Conservation (phyloP, 2,113 vertebrate species). For the Stegastes partitus region DNA sequence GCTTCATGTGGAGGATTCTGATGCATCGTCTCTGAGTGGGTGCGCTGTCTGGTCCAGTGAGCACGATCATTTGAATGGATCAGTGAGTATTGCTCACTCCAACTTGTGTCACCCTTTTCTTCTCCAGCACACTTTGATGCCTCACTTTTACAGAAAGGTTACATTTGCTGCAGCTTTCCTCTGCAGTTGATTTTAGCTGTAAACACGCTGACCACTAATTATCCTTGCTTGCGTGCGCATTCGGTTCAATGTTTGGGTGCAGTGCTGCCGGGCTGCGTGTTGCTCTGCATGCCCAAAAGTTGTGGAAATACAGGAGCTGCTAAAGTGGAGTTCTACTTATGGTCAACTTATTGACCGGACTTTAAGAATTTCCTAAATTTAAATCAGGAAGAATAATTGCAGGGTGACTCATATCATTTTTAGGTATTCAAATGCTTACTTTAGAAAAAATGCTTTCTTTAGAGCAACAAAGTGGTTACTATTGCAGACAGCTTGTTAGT, state of each 20-base stretch:
- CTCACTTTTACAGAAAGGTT: constrained; percentile 24
- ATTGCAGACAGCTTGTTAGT: no score
- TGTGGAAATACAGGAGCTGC: background rate
- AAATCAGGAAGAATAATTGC: no score
- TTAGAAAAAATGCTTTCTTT: no score
- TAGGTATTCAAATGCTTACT: no score
- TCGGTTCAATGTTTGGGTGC: background rate
- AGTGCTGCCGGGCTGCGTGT: background rate
- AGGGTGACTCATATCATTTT: no score
- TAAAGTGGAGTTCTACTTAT: no score
- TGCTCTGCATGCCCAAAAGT: background rate
- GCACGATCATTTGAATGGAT: constrained; percentile 48
- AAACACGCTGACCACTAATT: background rate
- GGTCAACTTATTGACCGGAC: background rate
- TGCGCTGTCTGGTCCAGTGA: constrained; percentile 58
- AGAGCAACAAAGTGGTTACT: no score
- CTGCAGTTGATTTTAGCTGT: background rate
- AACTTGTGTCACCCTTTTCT: constrained; percentile 8
- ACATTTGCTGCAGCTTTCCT: constrained; percentile 12
- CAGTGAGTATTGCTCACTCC: constrained; percentile 58
- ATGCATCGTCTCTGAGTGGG: constrained; percentile 22
- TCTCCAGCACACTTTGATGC: constrained; percentile 7
- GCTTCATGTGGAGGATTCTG: constrained; percentile 35
- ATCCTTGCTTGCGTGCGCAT: background rate
- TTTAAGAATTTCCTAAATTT: no score